Evolutionary conservation across 1,140 invertebrate genomes (phyloP).

Genomic region (Pseudoatta argentina): DNA sequence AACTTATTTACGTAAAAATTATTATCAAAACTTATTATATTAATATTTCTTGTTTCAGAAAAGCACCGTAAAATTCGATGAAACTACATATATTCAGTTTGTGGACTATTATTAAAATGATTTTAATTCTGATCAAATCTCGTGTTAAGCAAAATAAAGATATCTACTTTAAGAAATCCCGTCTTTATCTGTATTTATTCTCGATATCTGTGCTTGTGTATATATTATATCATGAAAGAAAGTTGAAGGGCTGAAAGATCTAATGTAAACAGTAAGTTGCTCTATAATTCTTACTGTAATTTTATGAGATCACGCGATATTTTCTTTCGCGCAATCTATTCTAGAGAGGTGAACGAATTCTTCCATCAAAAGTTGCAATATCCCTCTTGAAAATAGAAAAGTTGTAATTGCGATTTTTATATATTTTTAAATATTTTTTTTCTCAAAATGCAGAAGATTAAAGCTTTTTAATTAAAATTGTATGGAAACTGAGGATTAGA

Average conservation of each 20-base stretch:
- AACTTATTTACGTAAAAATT: background rate
- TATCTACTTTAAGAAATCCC: constrained; percentile 2
- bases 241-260: background rate
- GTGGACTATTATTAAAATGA: background rate
- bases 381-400: background rate
- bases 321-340: constrained; percentile 5
- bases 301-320: constrained; percentile 7
- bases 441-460: background rate
- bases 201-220: background rate
- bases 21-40: background rate
- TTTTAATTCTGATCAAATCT: background rate
- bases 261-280: background rate
- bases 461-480: background rate
- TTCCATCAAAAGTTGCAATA: background rate
- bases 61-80: background rate
- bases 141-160: constrained; percentile 1
- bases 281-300: background rate
- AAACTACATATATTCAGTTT: constrained; percentile 1
- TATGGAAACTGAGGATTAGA: background rate
- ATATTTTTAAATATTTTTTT: background rate
- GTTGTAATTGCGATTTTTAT: constrained; percentile 14
- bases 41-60: constrained; percentile 7
- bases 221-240: constrained; percentile 41
- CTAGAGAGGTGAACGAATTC: background rate
- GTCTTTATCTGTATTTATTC: background rate